These are phyloP conservation scores for Diorhabda carinulata DNA, from an alignment of 1,140 invertebrate species.

Conservation along the genomic window DNA sequence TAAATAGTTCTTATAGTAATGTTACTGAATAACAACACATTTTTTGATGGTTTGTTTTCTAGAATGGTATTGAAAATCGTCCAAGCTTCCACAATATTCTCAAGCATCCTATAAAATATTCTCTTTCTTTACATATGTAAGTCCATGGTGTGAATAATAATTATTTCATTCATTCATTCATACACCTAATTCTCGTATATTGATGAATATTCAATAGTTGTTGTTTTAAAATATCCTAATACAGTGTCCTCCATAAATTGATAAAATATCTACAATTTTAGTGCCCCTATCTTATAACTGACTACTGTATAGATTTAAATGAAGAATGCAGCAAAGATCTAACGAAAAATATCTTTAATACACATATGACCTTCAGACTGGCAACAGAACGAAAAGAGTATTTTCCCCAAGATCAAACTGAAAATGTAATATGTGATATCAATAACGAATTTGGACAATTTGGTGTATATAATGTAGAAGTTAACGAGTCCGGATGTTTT, in stretches of 20 bases:
- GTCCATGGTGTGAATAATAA: not conserved
- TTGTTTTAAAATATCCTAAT: not conserved
- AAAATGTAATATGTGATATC: constrained; percentile 54
- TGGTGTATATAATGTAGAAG: constrained; percentile 65
- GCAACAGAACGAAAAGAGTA: constrained; percentile 21
- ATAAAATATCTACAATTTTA: constrained; percentile 12
- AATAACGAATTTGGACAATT: constrained; percentile 63
- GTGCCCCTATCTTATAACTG: constrained; percentile 32
- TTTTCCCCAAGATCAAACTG: constrained; percentile 23
- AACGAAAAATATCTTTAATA: constrained; percentile 18
- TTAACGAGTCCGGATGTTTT: constrained; percentile 54
- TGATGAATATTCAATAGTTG: not conserved
- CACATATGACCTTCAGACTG: constrained; percentile 23
- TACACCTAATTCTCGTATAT: not conserved
- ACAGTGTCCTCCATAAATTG: not conserved
- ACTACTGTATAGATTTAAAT: constrained; percentile 10
- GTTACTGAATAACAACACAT: too few species aligned
- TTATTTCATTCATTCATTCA: not conserved
- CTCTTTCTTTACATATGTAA: too few species aligned
- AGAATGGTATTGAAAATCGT: too few species aligned
- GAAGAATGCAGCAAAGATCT: not conserved
- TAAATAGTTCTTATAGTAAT: too few species aligned
- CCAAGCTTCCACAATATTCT: not conserved
- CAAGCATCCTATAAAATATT: too few species aligned
- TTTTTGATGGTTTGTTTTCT: too few species aligned